A percentile compares a stretch with the other conserved stretches of the same genome.
phyloP scores from a whole-genome alignment of 2,113 vertebrate genomes.

The Chlorodrepanis virens region DNA sequence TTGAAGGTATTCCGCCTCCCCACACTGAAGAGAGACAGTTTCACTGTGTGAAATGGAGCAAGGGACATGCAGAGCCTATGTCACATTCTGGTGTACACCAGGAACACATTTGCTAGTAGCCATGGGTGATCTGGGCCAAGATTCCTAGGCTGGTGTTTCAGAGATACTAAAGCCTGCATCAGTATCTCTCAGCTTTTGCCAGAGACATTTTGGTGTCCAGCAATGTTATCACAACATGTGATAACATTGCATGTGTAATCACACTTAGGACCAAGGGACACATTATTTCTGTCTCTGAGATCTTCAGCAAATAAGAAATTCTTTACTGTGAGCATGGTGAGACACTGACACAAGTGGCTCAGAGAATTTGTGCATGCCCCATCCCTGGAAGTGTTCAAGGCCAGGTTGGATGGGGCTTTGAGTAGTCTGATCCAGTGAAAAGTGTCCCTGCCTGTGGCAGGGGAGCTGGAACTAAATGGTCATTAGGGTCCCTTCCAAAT shows the following conservation, averaged over 20 bases:
- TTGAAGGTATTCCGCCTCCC: background rate
- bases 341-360: background rate
- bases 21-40: background rate
- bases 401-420: background rate
- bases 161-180: background rate
- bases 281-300: background rate
- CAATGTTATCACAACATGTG: background rate
- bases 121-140: background rate
- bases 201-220: background rate
- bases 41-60: background rate
- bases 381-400: background rate
- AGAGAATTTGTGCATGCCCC: background rate
- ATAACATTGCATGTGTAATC: accelerated
- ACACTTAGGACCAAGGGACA: background rate
- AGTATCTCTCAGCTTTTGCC: background rate
- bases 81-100: background rate
- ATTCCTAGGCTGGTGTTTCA: background rate
- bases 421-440: background rate
- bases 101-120: background rate
- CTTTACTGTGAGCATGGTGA: background rate
- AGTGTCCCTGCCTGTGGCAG: background rate
- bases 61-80: background rate
- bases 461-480: background rate
- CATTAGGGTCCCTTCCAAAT: background rate
- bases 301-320: background rate